Evolutionary conservation across 2,888 invertebrate species (phyloP).

Genomic region (Drosophila nr. perissopoda): DNA sequence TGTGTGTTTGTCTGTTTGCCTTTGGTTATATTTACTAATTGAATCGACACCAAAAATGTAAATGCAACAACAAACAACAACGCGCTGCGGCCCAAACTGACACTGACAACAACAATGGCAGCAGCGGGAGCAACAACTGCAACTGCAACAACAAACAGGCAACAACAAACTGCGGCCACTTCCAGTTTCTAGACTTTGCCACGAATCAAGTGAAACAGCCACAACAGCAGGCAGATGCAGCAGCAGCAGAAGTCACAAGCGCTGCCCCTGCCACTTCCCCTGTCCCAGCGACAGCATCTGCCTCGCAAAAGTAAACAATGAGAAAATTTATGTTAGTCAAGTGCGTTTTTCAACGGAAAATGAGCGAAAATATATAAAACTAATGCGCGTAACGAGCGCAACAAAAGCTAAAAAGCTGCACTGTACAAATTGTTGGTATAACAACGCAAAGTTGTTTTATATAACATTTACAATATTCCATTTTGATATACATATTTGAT

Average conservation of each 20-base stretch:
- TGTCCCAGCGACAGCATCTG: constrained; percentile 12
- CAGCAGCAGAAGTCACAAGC: constrained; percentile 31
- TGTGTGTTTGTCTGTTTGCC: constrained; percentile 76
- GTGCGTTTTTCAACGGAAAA: constrained; percentile 77
- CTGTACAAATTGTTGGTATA: not conserved
- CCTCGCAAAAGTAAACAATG: constrained; percentile 71
- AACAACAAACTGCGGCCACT: constrained; percentile 40
- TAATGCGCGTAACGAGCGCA: constrained; percentile 70
- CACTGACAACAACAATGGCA: constrained; percentile 56
- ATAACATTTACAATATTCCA: not conserved
- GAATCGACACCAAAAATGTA: constrained; percentile 84
- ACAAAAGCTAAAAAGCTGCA: constrained; percentile 12
- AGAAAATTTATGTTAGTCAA: constrained; percentile 79
- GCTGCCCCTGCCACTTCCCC: constrained; percentile 20
- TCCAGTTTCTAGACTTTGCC: constrained; percentile 59
- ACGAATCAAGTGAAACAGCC: constrained; percentile 42
- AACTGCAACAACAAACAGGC: constrained; percentile 26
- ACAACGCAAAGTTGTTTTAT: not conserved
- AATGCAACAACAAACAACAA: constrained; percentile 81
- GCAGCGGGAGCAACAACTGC: constrained; percentile 25
- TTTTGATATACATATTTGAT: not conserved
- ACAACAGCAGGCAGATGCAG: constrained; percentile 55
- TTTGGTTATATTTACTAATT: constrained; percentile 84
- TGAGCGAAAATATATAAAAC: constrained; percentile 71
- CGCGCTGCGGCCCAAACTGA: constrained; percentile 49